These are phyloP conservation scores for Pachyseris speciosa DNA, from an alignment of 64 coral and sea anemone genomes.

Conservation along the genomic window DNA sequence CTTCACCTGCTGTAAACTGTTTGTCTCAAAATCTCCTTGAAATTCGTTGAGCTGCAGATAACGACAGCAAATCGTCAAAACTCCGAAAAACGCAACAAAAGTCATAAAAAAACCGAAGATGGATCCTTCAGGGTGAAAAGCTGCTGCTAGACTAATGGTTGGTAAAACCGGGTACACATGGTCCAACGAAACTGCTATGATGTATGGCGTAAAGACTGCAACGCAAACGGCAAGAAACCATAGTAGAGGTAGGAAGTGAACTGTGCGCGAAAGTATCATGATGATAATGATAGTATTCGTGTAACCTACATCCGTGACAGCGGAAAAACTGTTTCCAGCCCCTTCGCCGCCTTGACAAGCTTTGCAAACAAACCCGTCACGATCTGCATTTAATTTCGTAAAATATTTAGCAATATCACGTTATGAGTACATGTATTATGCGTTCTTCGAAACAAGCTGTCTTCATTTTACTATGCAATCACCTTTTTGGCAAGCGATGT, in stretches of 20 bases:
- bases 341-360: too few species aligned
- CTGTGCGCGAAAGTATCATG: not conserved
- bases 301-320: too few species aligned
- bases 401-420: too few species aligned
- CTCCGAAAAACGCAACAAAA: not conserved
- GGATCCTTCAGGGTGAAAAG: not conserved
- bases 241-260: not conserved
- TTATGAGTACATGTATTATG: too few species aligned
- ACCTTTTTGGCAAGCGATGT: too few species aligned
- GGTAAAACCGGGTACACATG: not conserved
- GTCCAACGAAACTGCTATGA: not conserved
- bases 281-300: too few species aligned
- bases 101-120: not conserved
- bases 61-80: not conserved
- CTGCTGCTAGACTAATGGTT: not conserved
- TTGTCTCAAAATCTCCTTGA: not conserved
- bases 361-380: too few species aligned
- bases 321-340: too few species aligned
- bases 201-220: not conserved
- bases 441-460: too few species aligned
- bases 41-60: not conserved
- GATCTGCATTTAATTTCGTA: too few species aligned
- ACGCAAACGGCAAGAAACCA: not conserved
- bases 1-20: not conserved
- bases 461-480: too few species aligned